phyloP scores from a whole-genome alignment of 1,140 invertebrate species.

The Drosophila ironensis region DNA sequence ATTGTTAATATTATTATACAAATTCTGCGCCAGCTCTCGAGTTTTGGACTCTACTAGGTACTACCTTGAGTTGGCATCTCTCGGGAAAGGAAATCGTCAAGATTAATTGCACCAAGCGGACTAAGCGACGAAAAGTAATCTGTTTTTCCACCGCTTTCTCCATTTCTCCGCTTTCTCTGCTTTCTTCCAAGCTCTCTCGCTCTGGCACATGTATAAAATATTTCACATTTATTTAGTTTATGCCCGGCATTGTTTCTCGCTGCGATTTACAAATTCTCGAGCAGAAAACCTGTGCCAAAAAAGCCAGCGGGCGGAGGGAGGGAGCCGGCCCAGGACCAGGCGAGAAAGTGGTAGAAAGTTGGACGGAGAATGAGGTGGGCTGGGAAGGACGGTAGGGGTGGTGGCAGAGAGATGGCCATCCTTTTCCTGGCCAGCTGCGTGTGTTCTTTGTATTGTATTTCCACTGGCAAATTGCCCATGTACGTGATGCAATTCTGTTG shows the following conservation, averaged over 20 bases:
- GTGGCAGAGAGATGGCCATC: constrained; percentile 34
- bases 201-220: constrained; percentile 54
- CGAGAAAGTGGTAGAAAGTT: constrained; percentile 15
- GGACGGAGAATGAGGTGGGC: not conserved
- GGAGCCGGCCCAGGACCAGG: not conserved
- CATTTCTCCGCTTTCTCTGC: not conserved
- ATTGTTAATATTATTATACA: no score
- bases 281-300: constrained; percentile 72
- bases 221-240: constrained; percentile 79
- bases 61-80: not conserved
- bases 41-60: no score
- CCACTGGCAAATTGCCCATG: constrained; percentile 77
- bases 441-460: constrained; percentile 66
- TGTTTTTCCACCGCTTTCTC: constrained; percentile 30
- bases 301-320: constrained; percentile 4
- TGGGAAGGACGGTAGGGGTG: not conserved
- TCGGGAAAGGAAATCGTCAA: constrained; percentile 31
- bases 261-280: constrained; percentile 78
- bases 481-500: constrained; percentile 80
- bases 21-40: no score
- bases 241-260: constrained; percentile 74
- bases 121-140: constrained; percentile 78
- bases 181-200: no score
- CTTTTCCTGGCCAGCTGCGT: constrained; percentile 41
- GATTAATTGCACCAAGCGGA: constrained; percentile 69